A percentile compares a stretch with the other conserved stretches of the same genome.
phyloP scores from a whole-genome alignment of 2,113 vertebrate species.

The Sorex araneus region DNA sequence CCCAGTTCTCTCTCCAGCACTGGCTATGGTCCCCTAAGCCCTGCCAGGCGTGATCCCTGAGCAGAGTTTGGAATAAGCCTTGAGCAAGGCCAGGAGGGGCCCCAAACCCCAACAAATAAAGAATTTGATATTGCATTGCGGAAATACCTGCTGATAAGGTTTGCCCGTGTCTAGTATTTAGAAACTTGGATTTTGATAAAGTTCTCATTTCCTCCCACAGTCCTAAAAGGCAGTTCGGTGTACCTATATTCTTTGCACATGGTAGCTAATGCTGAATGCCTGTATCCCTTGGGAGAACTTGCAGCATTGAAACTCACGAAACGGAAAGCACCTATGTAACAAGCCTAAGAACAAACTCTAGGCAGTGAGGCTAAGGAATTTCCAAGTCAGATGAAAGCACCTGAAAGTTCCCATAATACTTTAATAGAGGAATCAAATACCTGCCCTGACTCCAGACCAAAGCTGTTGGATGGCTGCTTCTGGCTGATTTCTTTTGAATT shows the following conservation, averaged over 20 bases:
- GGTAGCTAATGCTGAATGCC: background rate
- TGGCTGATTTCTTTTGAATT: background rate
- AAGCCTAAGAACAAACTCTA: background rate
- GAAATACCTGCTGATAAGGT: background rate
- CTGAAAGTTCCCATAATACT: background rate
- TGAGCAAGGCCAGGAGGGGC: background rate
- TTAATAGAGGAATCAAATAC: background rate
- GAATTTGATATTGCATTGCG: background rate
- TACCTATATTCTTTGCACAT: background rate
- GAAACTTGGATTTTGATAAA: background rate
- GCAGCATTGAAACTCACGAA: background rate
- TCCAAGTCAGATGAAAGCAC: background rate
- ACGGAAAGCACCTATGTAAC: background rate
- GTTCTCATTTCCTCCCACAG: too few species aligned
- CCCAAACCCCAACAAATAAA: background rate
- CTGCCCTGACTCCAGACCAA: background rate
- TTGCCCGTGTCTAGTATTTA: background rate
- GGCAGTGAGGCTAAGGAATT: background rate
- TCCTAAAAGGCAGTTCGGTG: background rate
- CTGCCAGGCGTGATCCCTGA: too few species aligned
- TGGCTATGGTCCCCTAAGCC: too few species aligned
- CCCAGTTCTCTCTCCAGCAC: too few species aligned
- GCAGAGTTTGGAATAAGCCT: too few species aligned
- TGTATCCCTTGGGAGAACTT: background rate
- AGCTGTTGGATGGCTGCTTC: background rate